Conservation (phyloP, 2,113 vertebrate genomes). For the Siphamia tubifer region DNA sequence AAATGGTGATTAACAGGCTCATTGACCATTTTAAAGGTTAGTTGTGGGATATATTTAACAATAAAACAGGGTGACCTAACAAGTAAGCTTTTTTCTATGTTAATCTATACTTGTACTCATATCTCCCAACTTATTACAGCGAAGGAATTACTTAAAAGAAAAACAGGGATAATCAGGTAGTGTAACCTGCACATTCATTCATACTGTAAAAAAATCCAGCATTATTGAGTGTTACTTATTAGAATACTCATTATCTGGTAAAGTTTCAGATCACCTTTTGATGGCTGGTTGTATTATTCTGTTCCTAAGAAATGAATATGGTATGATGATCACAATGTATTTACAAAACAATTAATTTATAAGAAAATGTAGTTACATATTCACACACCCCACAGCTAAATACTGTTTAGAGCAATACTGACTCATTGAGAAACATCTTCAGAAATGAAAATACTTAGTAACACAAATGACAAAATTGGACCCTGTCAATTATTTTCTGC, state of each 20-base stretch:
- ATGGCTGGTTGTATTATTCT: slow-evolving; percentile 44
- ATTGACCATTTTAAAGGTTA: slow-evolving; percentile 27
- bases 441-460: slow-evolving; percentile 63
- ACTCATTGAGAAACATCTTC: slow-evolving; percentile 66
- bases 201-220: slow-evolving; percentile 72
- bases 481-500: slow-evolving; percentile 36
- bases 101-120: slow-evolving; percentile 48
- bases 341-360: slow-evolving; percentile 65
- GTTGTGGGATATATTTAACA: slow-evolving; percentile 22
- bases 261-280: slow-evolving; percentile 38
- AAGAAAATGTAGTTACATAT: slow-evolving; percentile 78
- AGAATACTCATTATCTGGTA: slow-evolving; percentile 52
- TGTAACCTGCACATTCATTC: slow-evolving; percentile 56
- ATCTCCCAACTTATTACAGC: slow-evolving; percentile 44
- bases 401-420: slow-evolving; percentile 66
- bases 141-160: slow-evolving; percentile 39
- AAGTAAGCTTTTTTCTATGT: slow-evolving; percentile 48
- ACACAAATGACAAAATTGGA: slow-evolving; percentile 54
- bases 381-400: slow-evolving; percentile 73
- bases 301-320: slow-evolving; percentile 45
- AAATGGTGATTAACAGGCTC: background rate
- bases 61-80: slow-evolving; percentile 25
- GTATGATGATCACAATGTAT: slow-evolving; percentile 63
- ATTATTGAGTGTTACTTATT: slow-evolving; percentile 61
- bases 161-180: slow-evolving; percentile 45